Evolutionary conservation across 2,888 invertebrate species (phyloP), one percentile per base, ranked within the genome.

Genomic region (Drosophila buzzatii): DNA sequence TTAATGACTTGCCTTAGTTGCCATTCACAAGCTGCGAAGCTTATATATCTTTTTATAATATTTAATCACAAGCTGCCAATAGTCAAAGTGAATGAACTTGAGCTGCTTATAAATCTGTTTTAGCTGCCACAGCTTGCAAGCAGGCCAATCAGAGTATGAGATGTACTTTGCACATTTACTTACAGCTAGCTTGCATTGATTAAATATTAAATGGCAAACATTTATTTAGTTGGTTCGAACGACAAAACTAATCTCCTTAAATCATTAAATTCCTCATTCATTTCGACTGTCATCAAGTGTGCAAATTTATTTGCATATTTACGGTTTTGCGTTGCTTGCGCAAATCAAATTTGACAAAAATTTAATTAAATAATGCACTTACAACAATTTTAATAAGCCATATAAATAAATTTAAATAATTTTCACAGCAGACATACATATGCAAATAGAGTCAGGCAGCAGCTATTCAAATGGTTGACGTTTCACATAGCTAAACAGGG

Each of bases 331-430:
- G 41, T 62, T 61, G 49, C 55, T 52, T 57, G n/a, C 27, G 12
- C 70, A 85, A 88, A 88, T 86, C 89, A 77, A 83, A 77, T 83
- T 79, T 67, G 71, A 60, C 71, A 68, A 83, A 86, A 79, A 73
- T 90, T 87, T 90, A 90, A 87, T 90, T 87, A 89, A 89, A 86
- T 77, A 70, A 76, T 73, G 39, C 70, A 75, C 66, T 85, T 82
- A 70, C 82, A 87, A 64, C 66, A 62, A 81, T 85, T 86, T 82
- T 86, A 86, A 86, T 87, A 86, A 87, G 90, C 88, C 74, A 70
- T 71, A 87, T 89, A 79, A 85, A 89, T 85, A 84, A 86, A 87
- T 89, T 84, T 56, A 66, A 70, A 76, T 77, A 75, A 71, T 77
- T 75, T 67, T 55, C 20, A 27, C 58, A 41, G 55, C 55, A 6